These are phyloP conservation scores for Mythimna ferrago DNA, from an alignment of 2,888 invertebrate genomes.

Conservation along the genomic window DNA sequence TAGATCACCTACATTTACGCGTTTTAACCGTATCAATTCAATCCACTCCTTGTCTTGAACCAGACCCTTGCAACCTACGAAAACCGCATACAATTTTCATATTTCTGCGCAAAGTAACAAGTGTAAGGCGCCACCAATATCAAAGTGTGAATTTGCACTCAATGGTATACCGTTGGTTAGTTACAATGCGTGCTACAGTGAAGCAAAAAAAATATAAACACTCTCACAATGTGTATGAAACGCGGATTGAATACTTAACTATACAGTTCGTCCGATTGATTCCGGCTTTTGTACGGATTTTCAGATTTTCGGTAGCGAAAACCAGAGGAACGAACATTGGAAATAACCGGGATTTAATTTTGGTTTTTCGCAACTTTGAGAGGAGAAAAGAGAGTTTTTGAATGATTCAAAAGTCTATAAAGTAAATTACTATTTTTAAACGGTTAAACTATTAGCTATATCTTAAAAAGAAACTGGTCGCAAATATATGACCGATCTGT, in stretches of 20 bases:
- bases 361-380: too few species aligned
- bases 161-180: constrained; percentile 18
- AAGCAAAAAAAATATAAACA: constrained; percentile 32
- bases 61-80: too few species aligned
- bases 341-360: background rate
- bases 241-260: constrained; percentile 56
- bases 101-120: background rate
- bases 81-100: background rate
- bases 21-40: too few species aligned
- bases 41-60: too few species aligned
- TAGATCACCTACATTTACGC: too few species aligned
- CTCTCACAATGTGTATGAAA: constrained; percentile 32
- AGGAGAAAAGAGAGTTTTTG: too few species aligned
- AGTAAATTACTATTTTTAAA: too few species aligned
- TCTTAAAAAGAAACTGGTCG: too few species aligned
- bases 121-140: background rate
- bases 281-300: constrained; percentile 32
- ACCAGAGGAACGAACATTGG: background rate
- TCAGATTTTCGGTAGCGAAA: constrained; percentile 27
- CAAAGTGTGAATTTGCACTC: constrained; percentile 4
- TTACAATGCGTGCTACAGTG: constrained; percentile 13
- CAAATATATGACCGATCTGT: too few species aligned
- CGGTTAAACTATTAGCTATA: too few species aligned
- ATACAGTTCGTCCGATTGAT: constrained; percentile 25
- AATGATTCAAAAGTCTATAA: too few species aligned